Percentiles rank a stretch among this genome's conserved stretches.
These are phyloP conservation scores for Naso thynnoides DNA, from an alignment of 2,797 vertebrate species.

Conservation along the genomic window DNA sequence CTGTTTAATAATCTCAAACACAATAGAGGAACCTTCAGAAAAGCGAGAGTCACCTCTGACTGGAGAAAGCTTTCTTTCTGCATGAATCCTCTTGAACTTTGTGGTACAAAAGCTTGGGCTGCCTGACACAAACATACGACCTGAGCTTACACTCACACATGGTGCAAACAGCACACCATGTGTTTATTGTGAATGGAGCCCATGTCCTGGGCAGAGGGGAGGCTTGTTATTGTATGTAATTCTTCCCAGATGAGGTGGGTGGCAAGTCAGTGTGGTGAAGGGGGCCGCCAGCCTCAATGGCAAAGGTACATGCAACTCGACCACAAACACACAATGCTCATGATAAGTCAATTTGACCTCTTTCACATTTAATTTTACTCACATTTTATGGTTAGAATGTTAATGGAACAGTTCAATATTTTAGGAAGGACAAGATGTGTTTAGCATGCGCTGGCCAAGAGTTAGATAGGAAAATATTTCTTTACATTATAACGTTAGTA, in stretches of 20 bases:
- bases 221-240: conserved; percentile 76
- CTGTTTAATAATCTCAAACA: conserved; percentile 28
- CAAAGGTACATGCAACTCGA: conserved; percentile 23
- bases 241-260: conserved; percentile 79
- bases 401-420: background rate
- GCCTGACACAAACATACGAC: conserved; percentile 56
- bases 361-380: background rate
- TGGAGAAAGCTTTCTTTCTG: background rate
- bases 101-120: conserved; percentile 27
- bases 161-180: conserved; percentile 45
- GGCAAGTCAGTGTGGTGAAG: conserved; percentile 53
- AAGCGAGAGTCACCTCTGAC: conserved; percentile 9
- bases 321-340: conserved; percentile 28
- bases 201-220: conserved; percentile 52
- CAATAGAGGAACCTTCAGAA: conserved; percentile 13
- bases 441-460: background rate
- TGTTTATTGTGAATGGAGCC: conserved; percentile 77
- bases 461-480: background rate
- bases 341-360: conserved; percentile 20
- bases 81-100: conserved; percentile 31
- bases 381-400: background rate
- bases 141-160: conserved; percentile 43
- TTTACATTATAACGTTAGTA: too few relatives aligned
- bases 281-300: conserved; percentile 28
- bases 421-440: background rate